Evolutionary conservation across 2,888 invertebrate species (phyloP), one percentile per base, ranked within the genome.

Genomic region (Cecidostiba fungosa): DNA sequence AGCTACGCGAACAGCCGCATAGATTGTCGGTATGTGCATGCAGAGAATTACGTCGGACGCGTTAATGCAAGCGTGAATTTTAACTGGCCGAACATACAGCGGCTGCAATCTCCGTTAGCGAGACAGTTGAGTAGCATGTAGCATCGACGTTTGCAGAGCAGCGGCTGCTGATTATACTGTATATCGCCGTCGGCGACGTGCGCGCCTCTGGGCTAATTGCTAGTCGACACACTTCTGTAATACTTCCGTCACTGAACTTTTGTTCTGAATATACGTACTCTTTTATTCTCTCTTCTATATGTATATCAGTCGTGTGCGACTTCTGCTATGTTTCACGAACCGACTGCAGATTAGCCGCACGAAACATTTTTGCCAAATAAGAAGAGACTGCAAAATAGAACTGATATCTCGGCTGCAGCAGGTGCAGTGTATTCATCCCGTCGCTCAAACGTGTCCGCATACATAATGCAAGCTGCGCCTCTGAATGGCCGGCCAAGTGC

Each of bases 41-140:
- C 32, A 3, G 32, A 12, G 43, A 12, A 43, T 12, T 12, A 50
- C 50, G 19, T 50, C 19, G 50, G 19, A 16, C 50, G 50, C n/a
- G n/a, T 62, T 23, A 62, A 62, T 12, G 62, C 23, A 62, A 62
- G 62, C 62, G 23, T 62, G 62, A 62, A 62, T 62, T 62, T 62
- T 62, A 62, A 62, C 62, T 0, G 10, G 12, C 10, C 62, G 23
- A 50, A 16, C 5, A 19, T 19, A 50, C 19, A 19, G 19, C 19
- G 5, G 5, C 50, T 50, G 19, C 19, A 6, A 47, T 47, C 47
- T 47, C 16, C 12, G 47, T 16, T 47, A 36, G 19, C 16, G 50
- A 23, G n/a, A n/a, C n/a, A 59, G 23, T n/a, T n/a, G 54, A 59
- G n/a, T 59, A 16, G 50, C 3, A 23, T 5, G 2, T 59, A 23